Evolutionary conservation across 2,888 invertebrate genomes (phyloP).

Genomic region (Stenoptilia bipunctidactyla): DNA sequence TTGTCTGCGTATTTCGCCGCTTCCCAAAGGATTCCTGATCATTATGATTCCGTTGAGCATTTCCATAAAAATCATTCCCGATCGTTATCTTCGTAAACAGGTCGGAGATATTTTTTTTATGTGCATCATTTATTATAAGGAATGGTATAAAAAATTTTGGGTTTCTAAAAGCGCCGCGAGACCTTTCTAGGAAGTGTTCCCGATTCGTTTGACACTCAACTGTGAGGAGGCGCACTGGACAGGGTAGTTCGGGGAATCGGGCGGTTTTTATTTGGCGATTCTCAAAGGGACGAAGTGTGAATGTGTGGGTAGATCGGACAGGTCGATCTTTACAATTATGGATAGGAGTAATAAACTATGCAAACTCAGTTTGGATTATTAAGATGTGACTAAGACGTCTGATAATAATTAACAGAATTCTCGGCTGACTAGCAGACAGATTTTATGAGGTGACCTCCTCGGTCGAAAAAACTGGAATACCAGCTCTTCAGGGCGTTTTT

Average conservation of each 20-base stretch:
- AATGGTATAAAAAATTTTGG: slow-evolving; percentile 56
- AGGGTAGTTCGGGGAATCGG: slow-evolving; percentile 41
- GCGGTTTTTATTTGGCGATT: slow-evolving; percentile 27
- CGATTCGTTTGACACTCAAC: slow-evolving; percentile 64
- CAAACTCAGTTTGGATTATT: slow-evolving; percentile 7
- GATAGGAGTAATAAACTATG: slow-evolving; percentile 25
- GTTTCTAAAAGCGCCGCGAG: slow-evolving; percentile 63
- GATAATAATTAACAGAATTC: too few relatives aligned
- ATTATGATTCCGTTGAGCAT: slow-evolving; percentile 65
- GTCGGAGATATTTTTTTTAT: slow-evolving; percentile 63
- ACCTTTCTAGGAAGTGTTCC: slow-evolving; percentile 61
- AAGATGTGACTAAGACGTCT: too few relatives aligned
- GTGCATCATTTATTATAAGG: slow-evolving; percentile 69
- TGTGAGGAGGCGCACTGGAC: slow-evolving; percentile 55
- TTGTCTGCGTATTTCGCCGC: slow-evolving; percentile 64
- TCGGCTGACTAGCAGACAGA: too few relatives aligned
- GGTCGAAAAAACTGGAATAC: too few relatives aligned
- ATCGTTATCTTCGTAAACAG: slow-evolving; percentile 66
- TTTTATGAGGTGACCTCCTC: too few relatives aligned
- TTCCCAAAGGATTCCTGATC: slow-evolving; percentile 64
- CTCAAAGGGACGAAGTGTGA: slow-evolving; percentile 46
- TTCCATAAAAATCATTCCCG: slow-evolving; percentile 67
- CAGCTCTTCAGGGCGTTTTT: too few relatives aligned
- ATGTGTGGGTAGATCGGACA: slow-evolving; percentile 23
- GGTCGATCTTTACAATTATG: slow-evolving; percentile 5